phyloP scores from a whole-genome alignment of 2,113 vertebrate genomes.

The Helogale parvula region DNA sequence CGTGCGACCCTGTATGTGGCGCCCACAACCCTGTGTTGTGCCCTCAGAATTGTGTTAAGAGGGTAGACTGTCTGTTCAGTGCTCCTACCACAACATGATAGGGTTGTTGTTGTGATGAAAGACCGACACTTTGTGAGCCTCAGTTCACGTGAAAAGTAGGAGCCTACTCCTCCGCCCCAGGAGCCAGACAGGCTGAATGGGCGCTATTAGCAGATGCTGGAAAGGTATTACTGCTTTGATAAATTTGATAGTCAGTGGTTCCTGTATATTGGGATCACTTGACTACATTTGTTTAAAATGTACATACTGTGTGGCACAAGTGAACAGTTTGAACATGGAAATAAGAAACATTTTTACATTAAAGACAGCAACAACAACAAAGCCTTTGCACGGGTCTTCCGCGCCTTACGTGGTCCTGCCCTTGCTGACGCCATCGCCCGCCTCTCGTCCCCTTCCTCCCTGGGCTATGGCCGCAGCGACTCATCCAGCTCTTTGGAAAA shows the following conservation, averaged over 20 bases:
- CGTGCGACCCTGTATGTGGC: accelerated
- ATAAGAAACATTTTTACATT: not conserved
- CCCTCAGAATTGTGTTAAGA: too few relatives aligned
- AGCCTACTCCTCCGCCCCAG: not conserved
- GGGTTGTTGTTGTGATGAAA: not conserved
- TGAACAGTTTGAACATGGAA: not conserved
- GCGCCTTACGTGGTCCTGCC: not conserved
- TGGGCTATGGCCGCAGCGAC: accelerated
- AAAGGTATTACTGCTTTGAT: not conserved
- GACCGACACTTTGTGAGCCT: not conserved
- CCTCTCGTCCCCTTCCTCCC: not conserved
- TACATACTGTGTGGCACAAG: not conserved
- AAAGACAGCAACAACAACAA: not conserved
- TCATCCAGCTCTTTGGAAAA: not conserved
- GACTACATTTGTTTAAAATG: not conserved
- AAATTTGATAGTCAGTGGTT: not conserved
- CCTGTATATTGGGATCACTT: not conserved
- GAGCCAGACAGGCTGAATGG: not conserved
- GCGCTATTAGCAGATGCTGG: not conserved
- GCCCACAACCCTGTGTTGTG: too few relatives aligned
- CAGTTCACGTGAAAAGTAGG: not conserved
- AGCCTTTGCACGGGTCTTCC: not conserved
- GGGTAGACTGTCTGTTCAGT: not conserved
- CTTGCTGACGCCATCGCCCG: not conserved
- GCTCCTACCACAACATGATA: not conserved